These are phyloP conservation scores for Cyphomyrus plagiostoma DNA, from an alignment of 2,113 vertebrate genomes.

Conservation along the genomic window DNA sequence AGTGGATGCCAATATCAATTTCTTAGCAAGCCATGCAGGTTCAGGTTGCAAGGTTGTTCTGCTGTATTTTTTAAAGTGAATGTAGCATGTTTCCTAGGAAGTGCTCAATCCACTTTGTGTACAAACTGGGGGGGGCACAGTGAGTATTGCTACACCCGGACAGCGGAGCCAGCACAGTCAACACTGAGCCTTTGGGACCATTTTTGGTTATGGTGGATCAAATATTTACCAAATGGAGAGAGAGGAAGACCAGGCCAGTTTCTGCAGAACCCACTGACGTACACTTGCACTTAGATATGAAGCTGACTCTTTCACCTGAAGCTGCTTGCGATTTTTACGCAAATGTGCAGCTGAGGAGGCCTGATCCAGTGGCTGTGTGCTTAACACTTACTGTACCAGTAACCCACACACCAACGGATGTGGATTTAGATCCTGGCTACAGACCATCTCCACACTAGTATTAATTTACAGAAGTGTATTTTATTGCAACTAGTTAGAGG, in stretches of 20 bases:
- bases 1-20: neutral
- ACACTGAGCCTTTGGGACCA: neutral
- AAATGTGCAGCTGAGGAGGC: neutral
- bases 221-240: neutral
- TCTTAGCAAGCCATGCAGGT: neutral
- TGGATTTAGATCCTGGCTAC: neutral
- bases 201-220: slow-evolving; percentile 2
- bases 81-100: neutral
- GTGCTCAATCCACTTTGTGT: neutral
- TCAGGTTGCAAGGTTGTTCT: neutral
- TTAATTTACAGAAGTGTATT: neutral
- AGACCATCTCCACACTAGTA: neutral
- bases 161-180: neutral
- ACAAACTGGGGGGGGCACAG: neutral
- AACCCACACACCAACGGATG: neutral
- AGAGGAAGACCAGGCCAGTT: neutral
- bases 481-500: neutral
- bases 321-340: neutral
- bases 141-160: neutral
- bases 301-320: neutral
- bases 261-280: neutral
- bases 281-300: neutral
- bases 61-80: neutral
- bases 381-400: neutral
- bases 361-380: too few relatives aligned